Evolutionary conservation across 2,113 vertebrate genomes (phyloP).

Genomic region (Illadopsis cleaveri): DNA sequence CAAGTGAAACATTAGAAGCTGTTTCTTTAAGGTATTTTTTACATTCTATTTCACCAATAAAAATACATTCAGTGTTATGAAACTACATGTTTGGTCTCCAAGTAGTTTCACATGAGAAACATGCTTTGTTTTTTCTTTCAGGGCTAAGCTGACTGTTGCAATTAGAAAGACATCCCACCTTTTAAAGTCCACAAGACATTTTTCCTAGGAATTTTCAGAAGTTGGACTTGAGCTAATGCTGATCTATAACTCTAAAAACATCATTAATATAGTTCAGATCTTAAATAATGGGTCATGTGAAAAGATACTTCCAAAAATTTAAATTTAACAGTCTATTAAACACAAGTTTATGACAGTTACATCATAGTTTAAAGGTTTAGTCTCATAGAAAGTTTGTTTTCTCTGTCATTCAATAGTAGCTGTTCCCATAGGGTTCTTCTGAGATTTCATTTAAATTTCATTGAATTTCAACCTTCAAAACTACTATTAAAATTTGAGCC

Average conservation of each 20-base stretch:
- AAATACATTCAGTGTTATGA: not conserved
- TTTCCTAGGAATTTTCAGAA: not conserved
- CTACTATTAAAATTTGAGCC: not conserved
- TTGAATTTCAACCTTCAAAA: not conserved
- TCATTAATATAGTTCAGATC: not conserved
- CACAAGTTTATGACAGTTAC: not conserved
- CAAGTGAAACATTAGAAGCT: not conserved
- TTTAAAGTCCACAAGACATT: not conserved
- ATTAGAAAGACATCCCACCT: not conserved
- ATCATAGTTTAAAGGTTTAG: not conserved
- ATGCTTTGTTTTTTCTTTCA: not conserved
- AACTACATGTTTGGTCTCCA: not conserved
- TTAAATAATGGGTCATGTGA: not conserved
- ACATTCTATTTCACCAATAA: not conserved
- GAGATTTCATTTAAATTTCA: not conserved
- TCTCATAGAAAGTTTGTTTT: not conserved
- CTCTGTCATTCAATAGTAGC: not conserved
- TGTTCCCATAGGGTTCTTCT: not conserved
- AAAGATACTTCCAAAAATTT: not conserved
- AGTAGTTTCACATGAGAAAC: not conserved
- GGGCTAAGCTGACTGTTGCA: not conserved
- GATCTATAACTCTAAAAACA: not conserved
- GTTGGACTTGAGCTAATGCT: not conserved
- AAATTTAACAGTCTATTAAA: not conserved
- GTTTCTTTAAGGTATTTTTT: not conserved